phyloP scores from a whole-genome alignment of 92 coral and sea anemone genomes.

The Porites cylindrica region DNA sequence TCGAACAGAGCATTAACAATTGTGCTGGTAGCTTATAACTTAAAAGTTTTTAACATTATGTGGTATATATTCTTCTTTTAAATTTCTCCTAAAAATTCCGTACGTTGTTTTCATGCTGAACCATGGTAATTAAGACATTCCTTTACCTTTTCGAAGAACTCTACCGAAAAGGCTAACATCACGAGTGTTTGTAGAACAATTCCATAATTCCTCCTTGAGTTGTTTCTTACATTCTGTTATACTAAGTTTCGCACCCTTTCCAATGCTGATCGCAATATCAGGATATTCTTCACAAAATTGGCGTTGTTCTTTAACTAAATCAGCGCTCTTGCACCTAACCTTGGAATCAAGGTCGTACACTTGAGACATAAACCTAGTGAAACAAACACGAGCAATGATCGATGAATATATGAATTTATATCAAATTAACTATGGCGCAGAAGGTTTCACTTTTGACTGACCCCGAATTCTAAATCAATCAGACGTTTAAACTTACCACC shows the following conservation, averaged over 20 bases:
- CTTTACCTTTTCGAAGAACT: slow-evolving; percentile 88
- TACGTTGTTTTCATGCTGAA: too few relatives aligned
- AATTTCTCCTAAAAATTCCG: too few relatives aligned
- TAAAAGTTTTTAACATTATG: too few relatives aligned
- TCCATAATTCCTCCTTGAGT: slow-evolving; percentile 91
- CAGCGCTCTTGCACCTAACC: slow-evolving; percentile 93
- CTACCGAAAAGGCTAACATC: slow-evolving; percentile 96
- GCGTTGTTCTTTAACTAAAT: slow-evolving; percentile 85
- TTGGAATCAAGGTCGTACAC: slow-evolving; percentile 95
- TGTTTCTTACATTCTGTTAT: slow-evolving; percentile 91
- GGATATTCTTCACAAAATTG: slow-evolving; percentile 93
- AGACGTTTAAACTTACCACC: slow-evolving; percentile 71
- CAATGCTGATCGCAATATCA: slow-evolving; percentile 95
- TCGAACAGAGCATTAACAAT: too few relatives aligned
- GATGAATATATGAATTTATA: neutral
- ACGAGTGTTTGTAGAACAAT: slow-evolving; percentile 90
- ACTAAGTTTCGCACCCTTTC: slow-evolving; percentile 98
- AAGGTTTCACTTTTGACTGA: neutral
- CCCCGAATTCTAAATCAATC: neutral
- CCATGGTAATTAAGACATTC: neutral
- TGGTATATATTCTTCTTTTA: neutral
- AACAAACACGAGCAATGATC: neutral
- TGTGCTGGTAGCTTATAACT: too few relatives aligned
- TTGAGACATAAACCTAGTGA: slow-evolving; percentile 93
- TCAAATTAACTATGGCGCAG: neutral